phyloP scores from a whole-genome alignment of 2,797 vertebrate species.

The Steatocranus sp. region DNA sequence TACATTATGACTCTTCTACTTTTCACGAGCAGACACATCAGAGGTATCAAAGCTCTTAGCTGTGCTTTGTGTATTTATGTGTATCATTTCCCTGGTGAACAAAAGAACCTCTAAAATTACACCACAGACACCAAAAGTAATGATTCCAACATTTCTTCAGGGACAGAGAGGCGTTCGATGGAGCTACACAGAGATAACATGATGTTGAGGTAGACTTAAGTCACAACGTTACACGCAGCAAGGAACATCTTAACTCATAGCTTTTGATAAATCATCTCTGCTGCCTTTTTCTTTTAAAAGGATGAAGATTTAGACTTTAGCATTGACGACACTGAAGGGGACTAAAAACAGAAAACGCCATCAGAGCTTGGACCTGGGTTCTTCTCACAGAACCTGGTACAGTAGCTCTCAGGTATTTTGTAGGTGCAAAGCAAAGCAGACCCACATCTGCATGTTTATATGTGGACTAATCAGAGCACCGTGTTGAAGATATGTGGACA shows the following conservation, averaged over 20 bases:
- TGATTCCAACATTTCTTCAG: background rate
- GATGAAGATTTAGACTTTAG: background rate
- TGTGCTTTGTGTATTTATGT: background rate
- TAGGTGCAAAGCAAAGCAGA: background rate
- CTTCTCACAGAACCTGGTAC: background rate
- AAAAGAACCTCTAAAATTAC: background rate
- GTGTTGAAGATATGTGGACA: background rate
- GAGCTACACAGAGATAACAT: background rate
- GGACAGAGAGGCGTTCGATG: background rate
- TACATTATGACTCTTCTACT: background rate
- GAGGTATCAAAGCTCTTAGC: background rate
- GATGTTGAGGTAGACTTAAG: background rate
- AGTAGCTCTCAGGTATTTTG: fast-evolving
- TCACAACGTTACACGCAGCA: background rate
- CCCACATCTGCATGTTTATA: background rate
- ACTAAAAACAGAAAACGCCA: background rate
- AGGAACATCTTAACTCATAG: background rate
- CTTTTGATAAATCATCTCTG: background rate
- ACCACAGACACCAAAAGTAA: slow-evolving; percentile 4
- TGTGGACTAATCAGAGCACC: background rate
- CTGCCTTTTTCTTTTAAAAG: background rate
- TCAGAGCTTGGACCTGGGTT: background rate
- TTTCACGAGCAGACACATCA: background rate
- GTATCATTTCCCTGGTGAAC: background rate
- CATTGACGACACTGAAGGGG: fast-evolving